Evolutionary conservation across 2,888 invertebrate species (phyloP).

Genomic region (Pseudolycoriella hygida): DNA sequence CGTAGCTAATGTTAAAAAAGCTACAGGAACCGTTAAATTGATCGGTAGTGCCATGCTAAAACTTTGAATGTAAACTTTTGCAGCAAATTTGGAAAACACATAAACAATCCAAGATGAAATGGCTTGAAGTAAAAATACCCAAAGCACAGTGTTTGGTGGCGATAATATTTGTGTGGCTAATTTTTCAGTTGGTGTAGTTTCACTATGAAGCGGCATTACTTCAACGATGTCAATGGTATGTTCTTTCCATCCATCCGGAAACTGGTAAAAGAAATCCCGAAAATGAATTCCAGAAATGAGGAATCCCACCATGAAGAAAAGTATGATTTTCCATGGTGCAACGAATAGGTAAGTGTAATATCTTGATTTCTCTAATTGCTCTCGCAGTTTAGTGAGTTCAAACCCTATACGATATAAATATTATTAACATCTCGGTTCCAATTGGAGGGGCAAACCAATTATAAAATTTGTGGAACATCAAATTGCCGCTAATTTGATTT

Average conservation of each 20-base stretch:
- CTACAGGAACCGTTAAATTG: slow-evolving; percentile 54
- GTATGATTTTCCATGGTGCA: slow-evolving; percentile 55
- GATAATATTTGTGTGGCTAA: slow-evolving; percentile 8
- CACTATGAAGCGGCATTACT: neutral
- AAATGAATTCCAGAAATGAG: slow-evolving; percentile 29
- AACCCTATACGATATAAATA: slow-evolving; percentile 15
- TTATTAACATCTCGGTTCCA: too few species aligned
- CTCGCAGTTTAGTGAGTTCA: slow-evolving; percentile 30
- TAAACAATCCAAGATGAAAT: slow-evolving; percentile 46
- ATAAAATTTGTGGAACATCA: too few species aligned
- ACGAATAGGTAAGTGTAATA: slow-evolving; percentile 57
- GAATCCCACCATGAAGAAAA: slow-evolving; percentile 49
- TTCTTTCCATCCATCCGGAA: slow-evolving; percentile 31
- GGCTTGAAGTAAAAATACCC: slow-evolving; percentile 48
- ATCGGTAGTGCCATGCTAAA: slow-evolving; percentile 76
- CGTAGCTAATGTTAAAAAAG: slow-evolving; percentile 48
- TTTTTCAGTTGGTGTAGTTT: slow-evolving; percentile 7
- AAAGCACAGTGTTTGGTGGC: slow-evolving; percentile 25
- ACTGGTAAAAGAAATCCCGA: slow-evolving; percentile 29
- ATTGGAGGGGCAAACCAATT: too few species aligned
- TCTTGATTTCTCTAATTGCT: slow-evolving; percentile 42
- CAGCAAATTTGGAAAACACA: slow-evolving; percentile 59
- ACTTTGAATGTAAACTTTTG: slow-evolving; percentile 75
- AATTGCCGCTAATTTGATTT: too few species aligned
- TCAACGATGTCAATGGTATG: slow-evolving; percentile 30